phyloP scores from a whole-genome alignment of 2,113 vertebrate species.

The Apodemus sylvaticus region DNA sequence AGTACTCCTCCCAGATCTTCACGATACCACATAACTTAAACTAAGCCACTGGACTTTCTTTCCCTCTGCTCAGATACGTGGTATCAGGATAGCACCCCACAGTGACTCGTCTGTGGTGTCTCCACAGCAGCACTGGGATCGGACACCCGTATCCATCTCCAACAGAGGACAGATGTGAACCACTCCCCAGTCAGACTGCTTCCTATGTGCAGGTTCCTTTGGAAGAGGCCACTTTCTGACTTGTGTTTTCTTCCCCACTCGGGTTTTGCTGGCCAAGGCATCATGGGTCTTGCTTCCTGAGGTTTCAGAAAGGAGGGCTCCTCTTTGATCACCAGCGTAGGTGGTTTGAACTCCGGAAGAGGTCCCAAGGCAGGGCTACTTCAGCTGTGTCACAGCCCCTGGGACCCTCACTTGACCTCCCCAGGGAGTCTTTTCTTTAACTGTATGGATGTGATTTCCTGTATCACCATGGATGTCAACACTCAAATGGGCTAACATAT shows the following conservation, averaged over 20 bases:
- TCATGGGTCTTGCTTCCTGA: too few species aligned
- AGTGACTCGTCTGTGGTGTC: not conserved
- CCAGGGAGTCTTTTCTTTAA: not conserved
- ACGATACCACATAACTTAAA: not conserved
- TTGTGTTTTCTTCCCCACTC: not conserved
- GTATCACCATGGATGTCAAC: not conserved
- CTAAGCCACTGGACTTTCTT: not conserved
- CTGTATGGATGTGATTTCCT: not conserved
- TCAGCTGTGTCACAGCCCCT: not conserved
- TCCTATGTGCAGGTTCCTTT: not conserved
- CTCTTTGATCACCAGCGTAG: not conserved
- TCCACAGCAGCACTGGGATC: not conserved
- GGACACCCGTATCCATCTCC: not conserved
- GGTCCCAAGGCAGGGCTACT: not conserved
- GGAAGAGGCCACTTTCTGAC: not conserved
- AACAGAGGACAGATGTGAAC: not conserved
- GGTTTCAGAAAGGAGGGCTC: not conserved
- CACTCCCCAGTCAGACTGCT: too few species aligned
- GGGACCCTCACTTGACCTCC: not conserved
- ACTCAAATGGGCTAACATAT: not conserved
- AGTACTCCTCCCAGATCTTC: not conserved
- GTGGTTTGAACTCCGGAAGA: not conserved
- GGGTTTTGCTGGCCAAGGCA: not conserved
- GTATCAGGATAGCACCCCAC: not conserved
- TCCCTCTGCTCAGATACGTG: rapidly evolving